Evolutionary conservation across 2,888 invertebrate species (phyloP).

Genomic region (Cheilosia scutellata): DNA sequence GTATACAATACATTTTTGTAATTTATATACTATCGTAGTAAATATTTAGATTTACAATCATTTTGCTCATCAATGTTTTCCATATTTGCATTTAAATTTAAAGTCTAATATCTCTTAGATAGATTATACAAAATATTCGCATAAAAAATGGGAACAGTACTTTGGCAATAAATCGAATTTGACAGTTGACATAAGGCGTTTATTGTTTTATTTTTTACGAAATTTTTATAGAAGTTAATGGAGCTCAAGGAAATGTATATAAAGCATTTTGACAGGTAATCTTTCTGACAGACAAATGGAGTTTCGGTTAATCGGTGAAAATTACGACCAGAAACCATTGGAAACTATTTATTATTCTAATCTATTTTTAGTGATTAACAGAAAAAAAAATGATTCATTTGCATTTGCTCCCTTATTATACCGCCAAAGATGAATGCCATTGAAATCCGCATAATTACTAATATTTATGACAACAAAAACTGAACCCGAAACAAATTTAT

Average conservation of each 20-base stretch:
- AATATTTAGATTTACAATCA: constrained; percentile 18
- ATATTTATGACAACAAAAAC: too few species aligned
- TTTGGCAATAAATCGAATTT: constrained; percentile 38
- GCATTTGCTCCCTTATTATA: too few species aligned
- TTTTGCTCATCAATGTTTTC: constrained; percentile 24
- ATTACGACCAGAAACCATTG: too few species aligned
- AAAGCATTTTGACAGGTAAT: background rate
- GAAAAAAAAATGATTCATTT: too few species aligned
- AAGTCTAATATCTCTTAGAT: constrained; percentile 40
- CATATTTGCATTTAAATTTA: constrained; percentile 40
- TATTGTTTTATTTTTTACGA: background rate
- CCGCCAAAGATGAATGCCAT: too few species aligned
- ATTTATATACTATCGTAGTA: constrained; percentile 19
- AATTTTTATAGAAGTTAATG: background rate
- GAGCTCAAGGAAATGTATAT: background rate
- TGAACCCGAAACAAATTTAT: too few species aligned
- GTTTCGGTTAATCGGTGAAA: too few species aligned
- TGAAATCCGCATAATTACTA: too few species aligned
- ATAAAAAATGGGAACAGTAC: constrained; percentile 4
- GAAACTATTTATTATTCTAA: too few species aligned
- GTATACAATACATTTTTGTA: constrained; percentile 34
- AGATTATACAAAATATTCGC: constrained; percentile 33
- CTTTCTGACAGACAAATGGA: too few species aligned
- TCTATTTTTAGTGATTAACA: too few species aligned
- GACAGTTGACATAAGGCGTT: background rate